A percentile compares a stretch with the other conserved stretches of the same genome.
Conservation (phyloP, 2,888 invertebrate species). For the Chesias legatella region DNA sequence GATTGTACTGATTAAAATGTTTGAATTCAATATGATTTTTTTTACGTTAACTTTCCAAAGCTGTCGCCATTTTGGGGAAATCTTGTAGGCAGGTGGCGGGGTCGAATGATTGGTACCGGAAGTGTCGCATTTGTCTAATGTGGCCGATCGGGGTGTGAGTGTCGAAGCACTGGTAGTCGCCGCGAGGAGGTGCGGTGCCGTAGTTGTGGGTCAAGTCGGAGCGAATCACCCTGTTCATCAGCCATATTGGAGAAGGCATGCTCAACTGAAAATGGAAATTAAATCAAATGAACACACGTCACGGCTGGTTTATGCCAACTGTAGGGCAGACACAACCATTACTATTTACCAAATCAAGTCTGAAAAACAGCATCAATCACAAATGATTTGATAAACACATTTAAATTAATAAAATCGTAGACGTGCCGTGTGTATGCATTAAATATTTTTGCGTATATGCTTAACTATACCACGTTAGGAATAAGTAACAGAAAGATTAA, state of each 20-base stretch:
- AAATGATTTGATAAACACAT: too few relatives aligned
- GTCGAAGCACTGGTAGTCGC: constrained; percentile 68
- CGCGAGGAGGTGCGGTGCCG: constrained; percentile 66
- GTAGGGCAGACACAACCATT: too few relatives aligned
- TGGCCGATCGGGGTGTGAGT: constrained; percentile 71
- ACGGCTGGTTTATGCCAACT: too few relatives aligned
- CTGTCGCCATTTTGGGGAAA: constrained; percentile 45
- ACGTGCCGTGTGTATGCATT: too few relatives aligned
- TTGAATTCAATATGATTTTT: constrained; percentile 30
- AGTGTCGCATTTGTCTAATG: constrained; percentile 59
- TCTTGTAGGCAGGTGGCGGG: constrained; percentile 61
- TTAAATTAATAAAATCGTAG: too few relatives aligned
- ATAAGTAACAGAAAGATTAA: too few relatives aligned
- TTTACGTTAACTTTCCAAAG: constrained; percentile 26
- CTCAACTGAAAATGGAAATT: constrained; percentile 45
- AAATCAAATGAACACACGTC: neutral
- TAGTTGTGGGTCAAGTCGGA: constrained; percentile 70
- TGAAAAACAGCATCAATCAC: too few relatives aligned
- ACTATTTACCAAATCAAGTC: too few relatives aligned
- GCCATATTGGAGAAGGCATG: constrained; percentile 59
- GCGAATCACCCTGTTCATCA: constrained; percentile 67
- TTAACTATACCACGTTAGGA: too few relatives aligned
- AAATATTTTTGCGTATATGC: too few relatives aligned
- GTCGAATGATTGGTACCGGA: constrained; percentile 63
- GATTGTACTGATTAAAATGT: constrained; percentile 33